phyloP scores from a whole-genome alignment of 2,113 vertebrate species.

The Diphyllodes magnificus region DNA sequence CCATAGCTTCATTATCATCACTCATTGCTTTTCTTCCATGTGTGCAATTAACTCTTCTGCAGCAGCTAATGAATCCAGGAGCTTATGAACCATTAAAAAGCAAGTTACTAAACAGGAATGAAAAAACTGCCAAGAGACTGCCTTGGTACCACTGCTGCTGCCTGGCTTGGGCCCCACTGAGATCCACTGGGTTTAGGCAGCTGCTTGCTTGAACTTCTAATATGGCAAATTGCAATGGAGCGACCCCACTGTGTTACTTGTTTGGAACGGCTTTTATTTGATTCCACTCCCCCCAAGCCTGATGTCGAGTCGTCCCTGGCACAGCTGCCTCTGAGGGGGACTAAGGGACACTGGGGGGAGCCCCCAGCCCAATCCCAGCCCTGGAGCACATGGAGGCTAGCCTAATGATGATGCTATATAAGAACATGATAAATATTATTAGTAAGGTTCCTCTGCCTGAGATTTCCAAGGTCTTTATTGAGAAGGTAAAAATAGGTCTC shows the following conservation, averaged over 20 bases:
- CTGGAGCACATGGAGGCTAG: background rate
- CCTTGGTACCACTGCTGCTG: rapidly evolving
- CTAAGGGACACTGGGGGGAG: background rate
- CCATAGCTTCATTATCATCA: conserved; percentile 9
- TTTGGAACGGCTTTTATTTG: background rate
- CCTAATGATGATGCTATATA: background rate
- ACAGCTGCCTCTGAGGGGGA: background rate
- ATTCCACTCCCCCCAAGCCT: background rate
- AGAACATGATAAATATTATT: background rate
- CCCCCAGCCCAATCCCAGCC: background rate
- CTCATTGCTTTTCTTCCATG: background rate
- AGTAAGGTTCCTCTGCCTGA: background rate
- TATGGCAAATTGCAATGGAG: background rate
- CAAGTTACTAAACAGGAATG: background rate
- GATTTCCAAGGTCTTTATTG: background rate
- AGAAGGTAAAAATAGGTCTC: background rate
- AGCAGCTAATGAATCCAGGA: conserved; percentile 24
- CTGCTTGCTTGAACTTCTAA: background rate
- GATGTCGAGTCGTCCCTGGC: background rate
- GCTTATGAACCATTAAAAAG: conserved; percentile 8
- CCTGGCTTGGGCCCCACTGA: background rate
- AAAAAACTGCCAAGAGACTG: background rate
- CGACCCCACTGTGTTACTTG: background rate
- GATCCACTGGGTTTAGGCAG: background rate
- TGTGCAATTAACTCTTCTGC: conserved; percentile 25